Percentiles rank a stretch among this genome's conserved stretches.
phyloP scores from a whole-genome alignment of 2,113 vertebrate species.

The human region GRCh38 chr3:187978001-187978500 shows the following conservation, averaged over 20 bases:
- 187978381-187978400: fast-evolving
- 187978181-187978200: not conserved
- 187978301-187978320: not conserved
- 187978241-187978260: not conserved
- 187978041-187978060: not conserved
- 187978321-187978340: not conserved
- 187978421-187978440: not conserved
- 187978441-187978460: not conserved
- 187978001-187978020: not conserved
- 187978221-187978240: not conserved
- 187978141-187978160: not conserved
- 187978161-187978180: not conserved
- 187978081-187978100: not conserved
- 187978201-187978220: not conserved
- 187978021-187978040: not conserved
- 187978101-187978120: not conserved
- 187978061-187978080: not conserved
- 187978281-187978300: not conserved
- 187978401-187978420: not conserved
- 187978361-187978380: not conserved
- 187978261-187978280: not conserved
- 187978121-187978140: not conserved
- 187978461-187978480: not conserved
- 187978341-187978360: not conserved
- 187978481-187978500: not conserved